Conservation (phyloP, 2,797 vertebrate genomes). For the Lepilemur ruficaudatus region DNA sequence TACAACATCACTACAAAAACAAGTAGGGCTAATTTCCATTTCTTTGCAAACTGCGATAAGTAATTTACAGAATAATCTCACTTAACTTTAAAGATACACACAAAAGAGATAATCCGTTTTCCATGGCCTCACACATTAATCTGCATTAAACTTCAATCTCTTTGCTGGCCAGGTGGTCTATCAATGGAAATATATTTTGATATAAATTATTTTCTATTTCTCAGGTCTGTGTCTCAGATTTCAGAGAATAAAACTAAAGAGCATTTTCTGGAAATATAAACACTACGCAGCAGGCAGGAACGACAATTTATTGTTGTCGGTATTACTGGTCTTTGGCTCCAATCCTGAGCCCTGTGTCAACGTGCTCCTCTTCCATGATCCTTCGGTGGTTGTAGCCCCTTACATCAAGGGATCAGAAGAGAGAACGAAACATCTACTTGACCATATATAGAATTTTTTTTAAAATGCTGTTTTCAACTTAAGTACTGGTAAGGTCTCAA, state of each 20-base stretch:
- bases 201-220: neutral
- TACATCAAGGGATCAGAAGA: neutral
- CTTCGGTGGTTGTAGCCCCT: neutral
- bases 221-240: neutral
- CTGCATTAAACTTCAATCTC: neutral
- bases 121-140: neutral
- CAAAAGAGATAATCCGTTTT: neutral
- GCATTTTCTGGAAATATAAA: neutral
- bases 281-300: neutral
- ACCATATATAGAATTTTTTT: neutral
- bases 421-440: neutral
- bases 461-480: neutral
- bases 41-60: slow-evolving; percentile 19
- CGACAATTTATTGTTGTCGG: neutral
- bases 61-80: neutral
- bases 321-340: neutral
- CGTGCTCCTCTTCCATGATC: neutral
- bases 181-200: neutral
- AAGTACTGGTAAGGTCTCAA: neutral
- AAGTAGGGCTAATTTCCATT: neutral
- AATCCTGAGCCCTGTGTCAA: neutral
- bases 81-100: neutral
- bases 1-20: neutral
- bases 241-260: neutral
- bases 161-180: neutral